Evolutionary conservation across 2,888 invertebrate genomes (phyloP).

Genomic region (Neria commutata): DNA sequence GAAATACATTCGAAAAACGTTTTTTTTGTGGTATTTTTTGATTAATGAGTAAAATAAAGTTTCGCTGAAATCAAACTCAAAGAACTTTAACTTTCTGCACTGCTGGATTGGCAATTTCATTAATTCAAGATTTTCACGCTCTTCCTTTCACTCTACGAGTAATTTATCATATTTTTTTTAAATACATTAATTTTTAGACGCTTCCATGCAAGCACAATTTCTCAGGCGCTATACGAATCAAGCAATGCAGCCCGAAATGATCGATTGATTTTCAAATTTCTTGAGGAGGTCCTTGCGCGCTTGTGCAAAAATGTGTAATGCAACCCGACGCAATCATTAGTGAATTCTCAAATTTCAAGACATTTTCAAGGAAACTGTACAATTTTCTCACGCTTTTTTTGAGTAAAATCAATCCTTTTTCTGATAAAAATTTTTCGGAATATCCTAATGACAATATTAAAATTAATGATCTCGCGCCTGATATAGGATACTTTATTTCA

Average conservation of each 20-base stretch:
- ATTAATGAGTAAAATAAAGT: background rate
- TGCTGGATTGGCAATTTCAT: too few relatives aligned
- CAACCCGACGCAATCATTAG: conserved; percentile 35
- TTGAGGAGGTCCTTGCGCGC: conserved; percentile 11
- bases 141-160: conserved; percentile 29
- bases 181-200: background rate
- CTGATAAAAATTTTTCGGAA: conserved; percentile 11
- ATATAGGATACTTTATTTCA: conserved; percentile 31
- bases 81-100: background rate
- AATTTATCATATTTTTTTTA: conserved; percentile 44
- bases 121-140: conserved; percentile 35
- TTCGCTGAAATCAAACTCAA: conserved; percentile 10
- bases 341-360: conserved; percentile 38
- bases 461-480: conserved; percentile 50
- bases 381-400: conserved; percentile 43
- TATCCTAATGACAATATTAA: conserved; percentile 55
- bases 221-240: background rate
- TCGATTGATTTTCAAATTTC: conserved; percentile 42
- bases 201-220: background rate
- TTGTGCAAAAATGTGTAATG: background rate
- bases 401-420: conserved; percentile 10
- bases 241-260: conserved; percentile 27
- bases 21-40: background rate
- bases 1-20: background rate
- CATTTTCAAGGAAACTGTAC: background rate